Base-by-base conservation (phyloP, 2,888 invertebrate species). In the Mylabris sibirica region DNA sequence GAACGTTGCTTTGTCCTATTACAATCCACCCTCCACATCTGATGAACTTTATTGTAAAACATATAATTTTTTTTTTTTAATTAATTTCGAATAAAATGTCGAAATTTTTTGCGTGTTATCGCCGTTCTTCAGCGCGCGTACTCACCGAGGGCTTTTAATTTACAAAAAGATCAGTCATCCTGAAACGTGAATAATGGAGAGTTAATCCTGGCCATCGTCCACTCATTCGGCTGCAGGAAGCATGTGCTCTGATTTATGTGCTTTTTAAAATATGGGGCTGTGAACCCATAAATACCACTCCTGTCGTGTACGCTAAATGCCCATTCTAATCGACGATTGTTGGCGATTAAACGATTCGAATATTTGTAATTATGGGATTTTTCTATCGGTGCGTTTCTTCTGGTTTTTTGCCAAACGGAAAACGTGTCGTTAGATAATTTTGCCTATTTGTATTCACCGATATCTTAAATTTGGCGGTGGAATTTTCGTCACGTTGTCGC, bases 201-300 rank as follows among this genome's bases (percentile, higher is more conserved):
- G 79, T 77, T 80, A 79, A 80, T 80, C 79, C 79, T 74, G 72
- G 75, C 74, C 77, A 78, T 76, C 76, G 79, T 74, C 77, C 76
- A 75, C 72, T 30, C 76, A 75, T 72, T 30, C 30, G 30, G 30
- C 30, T 70, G 73, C 71, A 74, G 71, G 71, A 68, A 73, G 72
- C 75, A 74, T 77, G 74, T 74, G 75, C 76, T 74, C 72, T 78
- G 80, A 80, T 79, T 79, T 80, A 80, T 79, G 75, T 68, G 74
- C 79, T 77, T 75, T 78, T 78, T 74, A 79, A 79, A 79, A 79
- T 80, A 77, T 79, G 75, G 76, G 74, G 72, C 69, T 71, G 72
- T 72, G 70, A 71, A 74, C 73, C 70, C 78, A 75, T 79, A 79
- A 80, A 79, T 80, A 76, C 65, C 77, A 69, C 73, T 74, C 72